phyloP scores from a whole-genome alignment of 2,113 vertebrate genomes.

The Conger conger region DNA sequence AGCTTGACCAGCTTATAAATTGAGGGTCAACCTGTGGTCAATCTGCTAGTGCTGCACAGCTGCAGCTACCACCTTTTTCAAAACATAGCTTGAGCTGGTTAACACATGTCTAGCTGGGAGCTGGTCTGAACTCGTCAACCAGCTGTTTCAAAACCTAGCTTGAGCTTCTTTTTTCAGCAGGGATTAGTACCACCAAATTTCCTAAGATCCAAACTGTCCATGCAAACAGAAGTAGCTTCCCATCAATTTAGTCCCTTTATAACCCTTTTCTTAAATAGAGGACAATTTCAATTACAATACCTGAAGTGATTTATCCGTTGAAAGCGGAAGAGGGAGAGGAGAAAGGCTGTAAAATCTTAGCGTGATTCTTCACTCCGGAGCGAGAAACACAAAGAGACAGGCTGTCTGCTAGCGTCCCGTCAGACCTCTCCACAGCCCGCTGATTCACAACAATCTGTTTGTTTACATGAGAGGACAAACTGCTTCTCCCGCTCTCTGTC shows the following conservation, averaged over 20 bases:
- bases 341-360: background rate
- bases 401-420: slow-evolving; percentile 70
- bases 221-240: background rate
- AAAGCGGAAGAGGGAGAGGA: slow-evolving; percentile 6
- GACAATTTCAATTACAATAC: slow-evolving; percentile 18
- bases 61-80: no score
- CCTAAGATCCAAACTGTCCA: background rate
- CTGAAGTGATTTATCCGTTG: slow-evolving; percentile 17
- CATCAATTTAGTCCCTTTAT: background rate
- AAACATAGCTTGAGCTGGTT: no score
- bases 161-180: no score
- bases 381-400: slow-evolving; percentile 61
- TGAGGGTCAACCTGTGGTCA: no score
- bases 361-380: slow-evolving; percentile 69
- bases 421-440: slow-evolving; percentile 58
- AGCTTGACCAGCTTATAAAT: no score
- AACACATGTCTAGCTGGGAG: no score
- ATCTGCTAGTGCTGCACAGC: no score
- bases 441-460: slow-evolving; percentile 61
- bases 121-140: no score
- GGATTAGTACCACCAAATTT: background rate
- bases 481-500: slow-evolving; percentile 27
- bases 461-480: slow-evolving; percentile 47
- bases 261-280: background rate
- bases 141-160: no score